These are phyloP conservation scores for Colaptes auratus DNA, from an alignment of 2,113 vertebrate species.

Conservation along the genomic window DNA sequence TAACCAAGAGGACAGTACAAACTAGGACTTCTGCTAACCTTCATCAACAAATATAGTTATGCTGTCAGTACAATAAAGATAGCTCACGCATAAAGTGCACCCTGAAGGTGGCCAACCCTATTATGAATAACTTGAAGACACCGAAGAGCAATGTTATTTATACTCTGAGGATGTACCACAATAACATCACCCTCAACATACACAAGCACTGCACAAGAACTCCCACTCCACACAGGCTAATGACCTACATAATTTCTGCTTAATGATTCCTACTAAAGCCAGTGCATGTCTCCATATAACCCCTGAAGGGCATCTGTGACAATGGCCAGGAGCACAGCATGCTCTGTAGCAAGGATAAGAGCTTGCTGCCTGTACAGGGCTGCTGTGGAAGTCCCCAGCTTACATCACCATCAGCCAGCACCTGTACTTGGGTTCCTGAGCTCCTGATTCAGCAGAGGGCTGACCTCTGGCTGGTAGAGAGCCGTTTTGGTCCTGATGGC, in stretches of 20 bases:
- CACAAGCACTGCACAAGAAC: not conserved
- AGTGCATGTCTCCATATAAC: not conserved
- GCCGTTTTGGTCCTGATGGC: not conserved
- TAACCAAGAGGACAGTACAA: not conserved
- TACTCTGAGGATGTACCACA: not conserved
- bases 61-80: not conserved
- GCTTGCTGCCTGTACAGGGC: not conserved
- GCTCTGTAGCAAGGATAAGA: not conserved
- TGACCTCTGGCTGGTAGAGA: not conserved
- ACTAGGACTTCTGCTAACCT: not conserved
- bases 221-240: not conserved
- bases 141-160: not conserved
- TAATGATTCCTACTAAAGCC: conserved; percentile 13
- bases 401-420: not conserved
- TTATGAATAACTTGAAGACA: not conserved
- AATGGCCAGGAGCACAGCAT: not conserved
- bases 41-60: not conserved
- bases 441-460: not conserved
- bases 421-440: fast-evolving
- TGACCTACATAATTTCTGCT: conserved; percentile 18
- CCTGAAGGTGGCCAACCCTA: not conserved
- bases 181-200: not conserved
- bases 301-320: not conserved
- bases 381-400: not conserved
- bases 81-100: not conserved